Base-by-base conservation (phyloP, 37 sponge, comb jelly and placozoan species). In the Lycopodina hypogea region DNA sequence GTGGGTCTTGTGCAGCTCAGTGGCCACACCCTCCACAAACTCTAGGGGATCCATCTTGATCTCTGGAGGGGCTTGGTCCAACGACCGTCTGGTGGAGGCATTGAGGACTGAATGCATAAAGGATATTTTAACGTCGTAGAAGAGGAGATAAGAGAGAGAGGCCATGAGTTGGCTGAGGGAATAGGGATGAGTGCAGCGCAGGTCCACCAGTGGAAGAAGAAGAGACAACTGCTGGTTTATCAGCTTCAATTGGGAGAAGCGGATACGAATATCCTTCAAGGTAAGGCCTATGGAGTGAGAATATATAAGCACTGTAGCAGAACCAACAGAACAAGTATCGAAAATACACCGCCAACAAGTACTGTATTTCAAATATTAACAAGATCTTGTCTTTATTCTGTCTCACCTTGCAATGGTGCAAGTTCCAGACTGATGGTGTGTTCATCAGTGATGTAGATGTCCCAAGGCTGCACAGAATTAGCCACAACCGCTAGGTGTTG, bases 21-120 rank as follows among this genome's bases (percentile, higher is more conserved):
- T 69, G 23, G 91, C 39, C 69, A 72, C 29, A 39, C 83, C 82
- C 28, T 42, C 80, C 12, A 93, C 85, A 33, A 77, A 77, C 56
- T 93, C 88, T 37, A 96, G 81, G 45, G 97, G 97, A 66, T 96
- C 93, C 76, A 96, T 77, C 75, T 90, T 90, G 66, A 96, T 85
- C 75, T 96, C 97, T 15, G 94, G 97, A 0, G 94, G 97, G 9
- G 91, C 87, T 42, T 90, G 89, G 66, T 93, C 97, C 21, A 76
- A 52, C 3, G 89, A 68, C 0, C 94, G 84, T 24, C 88, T 69
- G 2, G 89, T 84, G n/a, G 94, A 87, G 14, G 83, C 76, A 72
- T 96, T 96, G 45, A 93, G 68, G 18, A 96, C 86, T 3, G 79
- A 58, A 81, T 96, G 88, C 15, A 96, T 57, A 77, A 91, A 92